These are phyloP conservation scores for Knipowitschia caucasica DNA, from an alignment of 2,797 vertebrate species.

Conservation along the genomic window DNA sequence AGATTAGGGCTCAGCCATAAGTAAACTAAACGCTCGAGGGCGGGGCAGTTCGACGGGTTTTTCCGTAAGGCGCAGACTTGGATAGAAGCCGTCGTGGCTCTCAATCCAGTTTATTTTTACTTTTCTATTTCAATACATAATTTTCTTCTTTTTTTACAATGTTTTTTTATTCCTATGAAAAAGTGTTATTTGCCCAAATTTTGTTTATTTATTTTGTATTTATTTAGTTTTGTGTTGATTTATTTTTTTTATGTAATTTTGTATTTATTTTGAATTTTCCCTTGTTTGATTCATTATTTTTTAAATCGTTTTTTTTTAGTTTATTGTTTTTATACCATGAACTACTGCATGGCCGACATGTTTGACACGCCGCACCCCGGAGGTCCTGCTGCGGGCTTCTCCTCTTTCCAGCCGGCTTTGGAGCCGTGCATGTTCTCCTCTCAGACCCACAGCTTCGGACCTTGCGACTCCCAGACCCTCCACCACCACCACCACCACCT, in stretches of 20 bases:
- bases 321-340: slow-evolving; percentile 71
- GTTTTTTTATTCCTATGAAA: too few species aligned
- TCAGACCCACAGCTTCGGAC: slow-evolving; percentile 80
- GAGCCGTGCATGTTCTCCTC: slow-evolving; percentile 87
- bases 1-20: slow-evolving; percentile 92
- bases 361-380: slow-evolving; percentile 82
- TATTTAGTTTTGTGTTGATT: too few species aligned
- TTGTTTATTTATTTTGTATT: background rate
- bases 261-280: background rate
- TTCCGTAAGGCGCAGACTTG: slow-evolving; percentile 61
- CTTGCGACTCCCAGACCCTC: slow-evolving; percentile 80
- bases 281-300: too few species aligned
- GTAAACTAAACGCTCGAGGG: slow-evolving; percentile 75
- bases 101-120: background rate
- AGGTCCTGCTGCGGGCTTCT: slow-evolving; percentile 77
- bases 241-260: background rate
- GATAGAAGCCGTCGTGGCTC: slow-evolving; percentile 72
- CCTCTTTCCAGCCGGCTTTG: slow-evolving; percentile 76
- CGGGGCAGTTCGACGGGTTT: slow-evolving; percentile 57
- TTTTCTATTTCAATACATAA: background rate
- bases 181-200: too few species aligned
- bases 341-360: slow-evolving; percentile 88
- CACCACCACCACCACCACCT: slow-evolving; percentile 85
- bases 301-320: background rate
- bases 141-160: background rate